A percentile compares a stretch with the other conserved stretches of the same genome.
Conservation (phyloP, 1,140 invertebrate species). For the Hydropsyche tenuis region DNA sequence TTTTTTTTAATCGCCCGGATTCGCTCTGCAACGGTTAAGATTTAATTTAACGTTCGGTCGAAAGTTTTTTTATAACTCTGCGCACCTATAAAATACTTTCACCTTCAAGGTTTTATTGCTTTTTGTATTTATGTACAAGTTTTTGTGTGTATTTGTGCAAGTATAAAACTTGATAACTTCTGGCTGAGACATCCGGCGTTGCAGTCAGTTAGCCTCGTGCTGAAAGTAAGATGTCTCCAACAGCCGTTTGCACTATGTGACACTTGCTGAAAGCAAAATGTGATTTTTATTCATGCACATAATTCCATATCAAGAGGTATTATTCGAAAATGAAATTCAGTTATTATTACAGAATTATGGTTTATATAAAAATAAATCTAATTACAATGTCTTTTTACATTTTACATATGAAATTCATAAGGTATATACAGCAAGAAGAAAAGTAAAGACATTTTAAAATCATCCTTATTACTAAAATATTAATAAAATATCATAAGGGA, state of each 20-base stretch:
- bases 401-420: too few species aligned
- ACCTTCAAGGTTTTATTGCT: slow-evolving; percentile 15
- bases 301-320: too few species aligned
- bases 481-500: too few species aligned
- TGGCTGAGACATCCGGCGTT: slow-evolving; percentile 34
- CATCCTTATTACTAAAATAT: not conserved
- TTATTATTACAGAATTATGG: slow-evolving; percentile 3
- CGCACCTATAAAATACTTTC: slow-evolving; percentile 18
- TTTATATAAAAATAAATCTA: slow-evolving; percentile 15
- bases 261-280: slow-evolving; percentile 34
- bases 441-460: not conserved
- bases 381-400: not conserved
- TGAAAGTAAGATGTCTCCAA: slow-evolving; percentile 40
- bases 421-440: too few species aligned
- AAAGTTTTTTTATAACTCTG: slow-evolving; percentile 31
- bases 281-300: too few species aligned
- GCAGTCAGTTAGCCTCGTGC: slow-evolving; percentile 29
- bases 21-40: slow-evolving; percentile 7
- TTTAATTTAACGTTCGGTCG: slow-evolving; percentile 28
- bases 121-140: not conserved
- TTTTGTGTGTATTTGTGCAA: not conserved
- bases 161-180: slow-evolving; percentile 21
- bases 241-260: slow-evolving; percentile 38
- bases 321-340: too few species aligned
- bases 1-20: not conserved